phyloP scores from a whole-genome alignment of 2,888 invertebrate genomes.

The Eupithecia exiguata region DNA sequence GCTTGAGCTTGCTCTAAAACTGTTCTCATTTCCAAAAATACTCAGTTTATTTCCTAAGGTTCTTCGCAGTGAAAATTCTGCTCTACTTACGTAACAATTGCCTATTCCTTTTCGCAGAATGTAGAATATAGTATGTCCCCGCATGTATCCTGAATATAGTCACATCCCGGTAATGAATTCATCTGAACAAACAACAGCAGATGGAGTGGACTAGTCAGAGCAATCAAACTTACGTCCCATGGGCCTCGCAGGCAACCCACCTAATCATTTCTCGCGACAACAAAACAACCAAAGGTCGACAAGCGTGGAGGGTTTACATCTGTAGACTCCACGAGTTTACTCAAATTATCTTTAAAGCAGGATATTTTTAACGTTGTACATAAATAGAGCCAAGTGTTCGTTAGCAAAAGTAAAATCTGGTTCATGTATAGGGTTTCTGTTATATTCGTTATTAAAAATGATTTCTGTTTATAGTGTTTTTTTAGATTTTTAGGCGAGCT shows the following conservation, averaged over 20 bases:
- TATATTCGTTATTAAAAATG: neutral
- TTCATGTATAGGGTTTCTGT: neutral
- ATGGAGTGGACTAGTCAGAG: conserved; percentile 69
- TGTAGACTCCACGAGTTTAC: neutral
- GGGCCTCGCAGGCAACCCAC: conserved; percentile 65
- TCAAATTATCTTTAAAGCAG: neutral
- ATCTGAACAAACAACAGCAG: conserved; percentile 74
- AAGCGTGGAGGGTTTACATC: conserved; percentile 43
- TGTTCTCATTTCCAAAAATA: too few species aligned
- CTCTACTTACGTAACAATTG: neutral
- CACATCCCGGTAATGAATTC: conserved; percentile 71
- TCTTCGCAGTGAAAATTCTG: neutral
- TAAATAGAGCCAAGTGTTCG: neutral
- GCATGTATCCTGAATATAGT: conserved; percentile 51
- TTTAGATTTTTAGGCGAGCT: neutral
- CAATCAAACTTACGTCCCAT: conserved; percentile 80
- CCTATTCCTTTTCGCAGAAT: neutral
- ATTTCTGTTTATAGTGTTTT: neutral
- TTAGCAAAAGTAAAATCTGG: neutral
- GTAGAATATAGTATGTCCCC: neutral
- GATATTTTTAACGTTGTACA: neutral
- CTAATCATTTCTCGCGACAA: conserved; percentile 79
- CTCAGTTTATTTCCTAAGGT: neutral
- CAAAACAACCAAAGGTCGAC: conserved; percentile 68
- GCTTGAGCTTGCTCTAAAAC: neutral